These are phyloP conservation scores for Platorchestia sp. DNA, from an alignment of 1,140 invertebrate genomes.

Conservation along the genomic window DNA sequence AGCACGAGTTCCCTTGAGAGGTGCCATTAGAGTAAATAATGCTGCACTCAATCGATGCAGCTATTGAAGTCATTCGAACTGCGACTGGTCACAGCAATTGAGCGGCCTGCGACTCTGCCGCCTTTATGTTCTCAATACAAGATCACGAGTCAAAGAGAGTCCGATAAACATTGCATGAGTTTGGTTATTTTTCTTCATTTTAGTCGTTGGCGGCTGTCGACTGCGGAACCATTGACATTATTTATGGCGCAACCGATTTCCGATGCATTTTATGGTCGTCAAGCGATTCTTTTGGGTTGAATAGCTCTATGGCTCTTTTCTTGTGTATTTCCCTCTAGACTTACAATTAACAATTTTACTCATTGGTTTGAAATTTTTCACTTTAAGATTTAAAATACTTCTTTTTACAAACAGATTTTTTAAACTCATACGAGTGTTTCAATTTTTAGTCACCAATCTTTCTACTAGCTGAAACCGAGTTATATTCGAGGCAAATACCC, in stretches of 20 bases:
- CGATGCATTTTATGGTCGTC: not conserved
- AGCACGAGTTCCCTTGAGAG: not conserved
- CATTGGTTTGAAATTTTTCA: not conserved
- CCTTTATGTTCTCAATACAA: constrained; percentile 25
- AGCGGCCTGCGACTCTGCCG: not conserved
- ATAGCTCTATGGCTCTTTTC: not conserved
- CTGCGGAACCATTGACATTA: not conserved
- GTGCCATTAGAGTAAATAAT: constrained; percentile 36
- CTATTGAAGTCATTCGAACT: constrained; percentile 24
- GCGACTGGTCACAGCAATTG: constrained; percentile 15
- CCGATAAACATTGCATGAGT: constrained; percentile 5
- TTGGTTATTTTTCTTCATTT: not conserved
- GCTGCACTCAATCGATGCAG: constrained; percentile 30
- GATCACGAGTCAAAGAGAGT: not conserved
- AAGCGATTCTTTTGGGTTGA: not conserved
- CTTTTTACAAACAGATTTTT: too few relatives aligned
- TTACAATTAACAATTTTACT: not conserved
- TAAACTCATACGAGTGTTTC: too few relatives aligned
- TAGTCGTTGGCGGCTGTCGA: not conserved
- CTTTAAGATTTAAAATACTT: not conserved
- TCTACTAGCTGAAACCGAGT: too few relatives aligned
- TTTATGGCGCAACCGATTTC: not conserved
- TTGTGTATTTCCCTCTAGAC: not conserved
- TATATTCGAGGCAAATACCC: too few relatives aligned
- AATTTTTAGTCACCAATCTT: too few relatives aligned